Base-by-base conservation (phyloP, 1,140 invertebrate genomes). In the Psix sp. region DNA sequence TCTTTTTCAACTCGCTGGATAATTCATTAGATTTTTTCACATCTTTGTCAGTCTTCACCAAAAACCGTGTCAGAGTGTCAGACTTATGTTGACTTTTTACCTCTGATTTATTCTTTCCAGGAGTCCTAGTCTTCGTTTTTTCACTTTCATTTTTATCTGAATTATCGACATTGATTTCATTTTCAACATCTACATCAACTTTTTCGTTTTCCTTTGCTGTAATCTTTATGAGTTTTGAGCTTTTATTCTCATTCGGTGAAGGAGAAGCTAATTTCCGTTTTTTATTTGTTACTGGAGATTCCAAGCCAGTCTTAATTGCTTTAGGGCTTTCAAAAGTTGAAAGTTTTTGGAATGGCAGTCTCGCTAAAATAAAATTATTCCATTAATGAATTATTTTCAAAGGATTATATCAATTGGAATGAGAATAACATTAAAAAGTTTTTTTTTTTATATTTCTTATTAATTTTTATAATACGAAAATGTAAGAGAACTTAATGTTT, bases 251-350 rank as follows among this genome's bases (percentile, higher is more conserved):
- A n/a, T 57, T 40, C 3, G 77, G 70, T 1, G 66, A 70, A 4
- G 82, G 78, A 1, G 82, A 78, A 4, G 38, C 18, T 18, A 80
- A 21, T 67, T 87, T 87, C 29, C 86, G 77, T 40, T 87, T 87
- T 18, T 85, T 87, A 0, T 26, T 77, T n/a, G 63, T 67, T 17
- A 29, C 45, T 54, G 59, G 35, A 7, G 62, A 49, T 24, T 59
- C 46, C 29, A 56, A 49, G 10, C 18, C 6, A 0, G 9, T 0
- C 52, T 54, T 40, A 0, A 26, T 3, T 7, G 65, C 36, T 13
- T 78, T 77, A 20, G 80, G 46, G 3, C 80, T 67, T 31, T 78
- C 76, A 5, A 60, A 14, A 0, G 82, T 48, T 63, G 66, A 77
- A 4, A 79, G 49, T 40, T 45, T 79, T 82, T 83, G 78, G 72